These are phyloP conservation scores for Triplophysa siluroides DNA, from an alignment of 2,113 vertebrate species.

Conservation along the genomic window DNA sequence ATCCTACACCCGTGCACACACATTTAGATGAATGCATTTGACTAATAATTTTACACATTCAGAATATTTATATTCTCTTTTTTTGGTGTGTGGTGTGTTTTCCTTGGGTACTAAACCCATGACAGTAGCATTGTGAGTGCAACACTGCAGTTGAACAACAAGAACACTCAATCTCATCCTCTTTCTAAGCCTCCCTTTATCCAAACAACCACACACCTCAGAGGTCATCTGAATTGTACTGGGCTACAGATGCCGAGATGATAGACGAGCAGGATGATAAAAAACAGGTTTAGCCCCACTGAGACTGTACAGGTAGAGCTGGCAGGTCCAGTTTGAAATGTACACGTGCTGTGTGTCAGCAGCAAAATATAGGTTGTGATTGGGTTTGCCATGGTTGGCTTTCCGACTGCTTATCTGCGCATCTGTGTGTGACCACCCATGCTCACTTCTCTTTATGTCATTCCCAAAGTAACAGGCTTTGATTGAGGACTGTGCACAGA, in stretches of 20 bases:
- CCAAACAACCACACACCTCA: background rate
- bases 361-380: background rate
- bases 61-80: too few relatives aligned
- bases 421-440: slow-evolving; percentile 17
- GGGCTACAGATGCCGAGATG: slow-evolving; percentile 4
- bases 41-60: too few relatives aligned
- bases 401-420: background rate
- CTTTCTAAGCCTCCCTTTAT: background rate
- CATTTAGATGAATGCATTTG: too few relatives aligned
- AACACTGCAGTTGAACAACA: too few relatives aligned
- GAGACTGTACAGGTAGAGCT: slow-evolving; percentile 7
- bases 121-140: too few relatives aligned
- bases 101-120: too few relatives aligned
- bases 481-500: background rate
- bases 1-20: too few relatives aligned
- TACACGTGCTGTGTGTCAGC: slow-evolving; percentile 32
- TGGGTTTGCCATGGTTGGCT: background rate
- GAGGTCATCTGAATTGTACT: background rate
- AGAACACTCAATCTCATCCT: background rate
- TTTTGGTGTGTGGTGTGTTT: too few relatives aligned
- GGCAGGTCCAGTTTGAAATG: slow-evolving; percentile 23
- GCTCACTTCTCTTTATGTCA: slow-evolving; percentile 17
- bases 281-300: slow-evolving; percentile 19
- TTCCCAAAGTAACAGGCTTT: slow-evolving; percentile 1
- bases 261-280: slow-evolving; percentile 25